A percentile compares a stretch with the other conserved stretches of the same genome.
phyloP scores from a whole-genome alignment of 1,140 invertebrate genomes.

The Aphidius gifuensis region DNA sequence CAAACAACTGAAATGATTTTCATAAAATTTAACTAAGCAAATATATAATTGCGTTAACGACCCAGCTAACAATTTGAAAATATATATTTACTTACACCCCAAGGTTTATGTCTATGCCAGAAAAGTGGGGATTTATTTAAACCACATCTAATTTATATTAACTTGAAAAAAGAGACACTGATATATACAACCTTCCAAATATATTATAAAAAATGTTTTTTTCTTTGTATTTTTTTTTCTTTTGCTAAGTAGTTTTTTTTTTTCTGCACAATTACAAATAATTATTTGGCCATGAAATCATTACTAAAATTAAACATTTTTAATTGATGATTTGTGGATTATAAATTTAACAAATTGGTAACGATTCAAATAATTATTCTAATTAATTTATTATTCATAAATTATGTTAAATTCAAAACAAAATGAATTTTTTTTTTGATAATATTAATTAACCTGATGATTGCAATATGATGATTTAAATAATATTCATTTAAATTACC shows the following conservation, averaged over 20 bases:
- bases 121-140: constrained; percentile 23
- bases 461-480: no score
- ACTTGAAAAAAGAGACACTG: constrained; percentile 29
- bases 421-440: no score
- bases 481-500: no score
- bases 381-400: no score
- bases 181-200: constrained; percentile 12
- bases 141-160: no score
- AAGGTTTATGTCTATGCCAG: constrained; percentile 25
- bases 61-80: constrained; percentile 46
- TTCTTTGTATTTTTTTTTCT: no score
- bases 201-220: no score
- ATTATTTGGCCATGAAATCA: neutral
- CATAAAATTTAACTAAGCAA: neutral
- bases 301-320: neutral
- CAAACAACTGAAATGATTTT: constrained; percentile 42
- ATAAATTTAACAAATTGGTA: constrained; percentile 8
- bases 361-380: neutral
- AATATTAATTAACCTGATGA: no score
- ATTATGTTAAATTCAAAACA: no score
- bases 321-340: no score
- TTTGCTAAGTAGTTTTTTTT: no score
- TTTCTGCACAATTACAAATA: no score
- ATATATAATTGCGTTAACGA: constrained; percentile 42
- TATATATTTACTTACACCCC: constrained; percentile 28